A percentile compares a stretch with the other conserved stretches of the same genome.
Evolutionary conservation across 2,888 invertebrate species (phyloP).

Genomic region (Pristionchus mayeri): DNA sequence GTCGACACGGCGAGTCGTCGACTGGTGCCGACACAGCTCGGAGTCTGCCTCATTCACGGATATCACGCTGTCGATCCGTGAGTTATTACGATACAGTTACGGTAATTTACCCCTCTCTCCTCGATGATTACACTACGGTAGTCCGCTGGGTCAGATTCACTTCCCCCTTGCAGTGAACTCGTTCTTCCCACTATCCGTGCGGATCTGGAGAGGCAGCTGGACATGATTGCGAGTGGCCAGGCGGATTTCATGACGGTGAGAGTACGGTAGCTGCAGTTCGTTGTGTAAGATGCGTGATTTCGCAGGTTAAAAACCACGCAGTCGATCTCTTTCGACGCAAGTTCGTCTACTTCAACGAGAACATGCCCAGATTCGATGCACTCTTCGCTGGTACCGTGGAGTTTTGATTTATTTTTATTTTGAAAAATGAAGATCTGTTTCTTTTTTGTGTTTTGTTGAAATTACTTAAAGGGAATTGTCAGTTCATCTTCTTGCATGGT

Average conservation of each 20-base stretch:
- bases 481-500: too few relatives aligned
- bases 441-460: background rate
- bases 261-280: background rate
- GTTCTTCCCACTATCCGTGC: constrained; percentile 97
- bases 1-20: constrained; percentile 85
- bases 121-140: background rate
- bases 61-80: constrained; percentile 85
- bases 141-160: constrained; percentile 75
- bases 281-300: background rate
- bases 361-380: constrained; percentile 95
- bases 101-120: too few relatives aligned
- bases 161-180: constrained; percentile 81
- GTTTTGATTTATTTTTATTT: too few relatives aligned
- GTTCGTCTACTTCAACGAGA: constrained; percentile 95
- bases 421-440: too few relatives aligned
- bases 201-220: constrained; percentile 94
- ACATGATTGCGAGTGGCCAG: constrained; percentile 90
- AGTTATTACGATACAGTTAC: background rate
- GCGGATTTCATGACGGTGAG: constrained; percentile 82
- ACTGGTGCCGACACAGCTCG: constrained; percentile 92
- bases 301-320: constrained; percentile 87
- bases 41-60: constrained; percentile 97
- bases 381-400: constrained; percentile 85
- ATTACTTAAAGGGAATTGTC: too few relatives aligned
- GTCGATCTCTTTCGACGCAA: constrained; percentile 94